Evolutionary conservation across 2,888 invertebrate genomes (phyloP).

Genomic region (Cephus nigrinus): DNA sequence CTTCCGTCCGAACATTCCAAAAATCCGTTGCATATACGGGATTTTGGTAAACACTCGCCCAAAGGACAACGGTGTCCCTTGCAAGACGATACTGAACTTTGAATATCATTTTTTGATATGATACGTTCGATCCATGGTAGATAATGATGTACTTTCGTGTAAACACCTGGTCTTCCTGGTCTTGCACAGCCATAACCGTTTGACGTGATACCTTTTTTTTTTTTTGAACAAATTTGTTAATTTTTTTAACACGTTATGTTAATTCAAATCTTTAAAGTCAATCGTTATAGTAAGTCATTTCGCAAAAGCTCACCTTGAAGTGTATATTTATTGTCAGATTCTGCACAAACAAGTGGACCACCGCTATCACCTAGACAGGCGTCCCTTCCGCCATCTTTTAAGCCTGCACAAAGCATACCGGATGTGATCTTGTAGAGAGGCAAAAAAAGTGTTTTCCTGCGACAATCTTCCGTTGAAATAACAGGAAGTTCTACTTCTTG

Average conservation of each 20-base stretch:
- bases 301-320: conserved; percentile 49
- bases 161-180: conserved; percentile 82
- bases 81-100: conserved; percentile 63
- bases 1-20: conserved; percentile 83
- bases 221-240: conserved; percentile 12
- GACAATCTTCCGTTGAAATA: conserved; percentile 81
- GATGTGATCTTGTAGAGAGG: conserved; percentile 82
- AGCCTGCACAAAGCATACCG: conserved; percentile 86
- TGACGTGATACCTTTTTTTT: conserved; percentile 75
- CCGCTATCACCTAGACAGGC: conserved; percentile 86
- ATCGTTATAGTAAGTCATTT: background rate
- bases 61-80: conserved; percentile 80
- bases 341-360: conserved; percentile 83
- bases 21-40: conserved; percentile 81
- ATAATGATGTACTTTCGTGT: conserved; percentile 83
- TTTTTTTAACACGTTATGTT: background rate
- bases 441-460: conserved; percentile 78
- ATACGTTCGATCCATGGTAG: conserved; percentile 77
- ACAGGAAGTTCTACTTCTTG: conserved; percentile 86
- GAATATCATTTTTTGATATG: conserved; percentile 57
- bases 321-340: conserved; percentile 64
- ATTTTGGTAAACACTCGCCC: conserved; percentile 78
- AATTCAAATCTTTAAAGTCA: background rate
- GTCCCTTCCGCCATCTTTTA: conserved; percentile 82
- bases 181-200: conserved; percentile 85